Evolutionary conservation across 2,888 invertebrate species (phyloP), one percentile per base, ranked within the genome.

Genomic region (Ochropleura leucogaster): DNA sequence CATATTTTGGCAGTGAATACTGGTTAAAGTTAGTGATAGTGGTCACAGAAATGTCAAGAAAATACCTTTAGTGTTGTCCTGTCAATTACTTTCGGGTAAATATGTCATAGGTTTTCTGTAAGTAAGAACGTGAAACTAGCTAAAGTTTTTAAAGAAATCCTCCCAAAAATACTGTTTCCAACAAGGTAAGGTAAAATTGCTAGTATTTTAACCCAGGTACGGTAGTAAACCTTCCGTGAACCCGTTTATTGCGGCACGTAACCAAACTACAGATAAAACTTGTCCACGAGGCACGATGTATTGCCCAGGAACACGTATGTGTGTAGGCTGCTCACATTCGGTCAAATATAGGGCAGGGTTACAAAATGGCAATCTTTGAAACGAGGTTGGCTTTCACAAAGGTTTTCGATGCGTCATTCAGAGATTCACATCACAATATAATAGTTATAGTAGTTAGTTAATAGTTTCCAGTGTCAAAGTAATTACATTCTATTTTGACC

Each of bases 221-320:
- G 60, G 66, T 9, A 70, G 63, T 84, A 74, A 80, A 82, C 80
- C 46, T 69, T 40, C 51, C 74, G 51, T 0, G 68, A 20, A 65
- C 30, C 62, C 49, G 72, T 82, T 83, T 82, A 83, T 72, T 65
- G 64, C 74, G 16, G 20, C 69, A 80, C 84, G 84, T 84, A 75
- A 70, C 84, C 60, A 70, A 80, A 75, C 74, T 64, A 64, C 44
- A 84, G 60, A 80, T 82, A 82, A 83, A 82, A 82, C 75, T 70
- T 72, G 74, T 69, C 67, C 30, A 18, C 63, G 44, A n/a, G 7
- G 40, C 51, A 55, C 59, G 68, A 72, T 30, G 55, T 82, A 79
- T 70, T 62, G 65, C 44, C 10, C 18, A 20, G 46, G 44, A 59
- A 47, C 46, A 75, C 59, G 80, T 65, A 12, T 3, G 77, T 62